Conservation (phyloP, 2,113 vertebrate genomes). For the Psettodes erumei region DNA sequence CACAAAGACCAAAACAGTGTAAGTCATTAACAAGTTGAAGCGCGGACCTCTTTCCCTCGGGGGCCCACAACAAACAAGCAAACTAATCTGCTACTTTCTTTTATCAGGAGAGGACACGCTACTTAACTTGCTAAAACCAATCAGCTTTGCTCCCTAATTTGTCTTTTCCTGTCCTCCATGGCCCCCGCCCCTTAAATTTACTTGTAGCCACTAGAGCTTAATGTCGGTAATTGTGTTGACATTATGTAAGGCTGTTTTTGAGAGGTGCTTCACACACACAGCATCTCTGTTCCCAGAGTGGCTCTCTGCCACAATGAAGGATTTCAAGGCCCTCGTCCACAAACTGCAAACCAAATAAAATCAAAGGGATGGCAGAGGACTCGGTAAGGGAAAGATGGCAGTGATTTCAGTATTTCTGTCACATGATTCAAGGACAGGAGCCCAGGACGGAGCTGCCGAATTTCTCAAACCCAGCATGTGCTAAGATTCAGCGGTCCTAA, state of each 20-base stretch:
- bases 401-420: slow-evolving; percentile 48
- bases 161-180: slow-evolving; percentile 52
- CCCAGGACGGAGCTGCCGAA: not conserved
- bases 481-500: slow-evolving; percentile 5
- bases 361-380: slow-evolving; percentile 54
- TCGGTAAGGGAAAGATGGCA: slow-evolving; percentile 42
- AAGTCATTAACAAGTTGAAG: slow-evolving; percentile 22
- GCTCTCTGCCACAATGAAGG: slow-evolving; percentile 43
- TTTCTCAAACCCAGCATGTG: slow-evolving; percentile 20
- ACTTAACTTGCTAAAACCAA: slow-evolving; percentile 38
- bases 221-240: slow-evolving; percentile 73
- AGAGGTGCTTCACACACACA: slow-evolving; percentile 66
- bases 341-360: slow-evolving; percentile 57
- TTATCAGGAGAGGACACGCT: slow-evolving; percentile 41
- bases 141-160: slow-evolving; percentile 55
- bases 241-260: slow-evolving; percentile 68
- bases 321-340: slow-evolving; percentile 28
- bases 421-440: slow-evolving; percentile 46
- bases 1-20: slow-evolving; percentile 28
- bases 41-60: not conserved
- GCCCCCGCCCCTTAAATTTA: slow-evolving; percentile 55
- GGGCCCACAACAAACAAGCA: slow-evolving; percentile 29
- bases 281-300: slow-evolving; percentile 63
- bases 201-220: slow-evolving; percentile 62
- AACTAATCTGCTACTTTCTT: slow-evolving; percentile 48